phyloP scores from a whole-genome alignment of 2,888 invertebrate species.

The Pogonocherus hispidulus region DNA sequence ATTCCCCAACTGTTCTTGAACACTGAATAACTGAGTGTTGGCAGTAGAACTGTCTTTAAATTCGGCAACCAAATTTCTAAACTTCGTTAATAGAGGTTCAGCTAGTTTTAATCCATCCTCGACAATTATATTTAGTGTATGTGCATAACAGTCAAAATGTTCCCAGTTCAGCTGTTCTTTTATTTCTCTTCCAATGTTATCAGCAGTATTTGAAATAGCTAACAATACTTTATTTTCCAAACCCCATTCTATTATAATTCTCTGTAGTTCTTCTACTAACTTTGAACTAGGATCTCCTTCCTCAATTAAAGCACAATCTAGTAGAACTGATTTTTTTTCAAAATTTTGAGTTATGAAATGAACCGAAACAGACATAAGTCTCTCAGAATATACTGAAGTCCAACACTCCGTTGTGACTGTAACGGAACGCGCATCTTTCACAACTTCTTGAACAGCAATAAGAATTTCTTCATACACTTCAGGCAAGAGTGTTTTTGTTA shows the following conservation, averaged over 20 bases:
- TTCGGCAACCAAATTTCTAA: conserved; percentile 37
- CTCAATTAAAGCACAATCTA: conserved; percentile 45
- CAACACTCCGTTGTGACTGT: conserved; percentile 40
- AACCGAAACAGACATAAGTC: conserved; percentile 55
- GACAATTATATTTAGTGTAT: conserved; percentile 39
- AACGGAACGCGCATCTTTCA: conserved; percentile 21
- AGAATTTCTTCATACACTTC: conserved; percentile 33
- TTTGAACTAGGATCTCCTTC: conserved; percentile 48
- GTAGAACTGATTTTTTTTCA: conserved; percentile 45
- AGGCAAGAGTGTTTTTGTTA: conserved; percentile 31
- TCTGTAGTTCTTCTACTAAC: conserved; percentile 36
- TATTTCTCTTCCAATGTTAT: conserved; percentile 53
- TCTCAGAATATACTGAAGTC: conserved; percentile 56
- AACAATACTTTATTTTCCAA: conserved; percentile 47
- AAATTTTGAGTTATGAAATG: conserved; percentile 51
- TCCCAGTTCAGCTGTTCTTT: conserved; percentile 41
- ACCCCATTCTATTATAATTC: conserved; percentile 40
- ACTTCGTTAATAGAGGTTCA: conserved; percentile 37
- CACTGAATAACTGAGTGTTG: conserved; percentile 57
- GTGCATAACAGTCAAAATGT: conserved; percentile 40
- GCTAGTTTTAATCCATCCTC: conserved; percentile 33
- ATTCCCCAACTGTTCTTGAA: conserved; percentile 29
- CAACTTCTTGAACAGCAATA: conserved; percentile 8
- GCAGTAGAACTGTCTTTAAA: conserved; percentile 30
- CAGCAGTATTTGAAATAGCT: conserved; percentile 53